phyloP scores from a whole-genome alignment of 1,140 invertebrate species.

The Bathynomus jamesi region DNA sequence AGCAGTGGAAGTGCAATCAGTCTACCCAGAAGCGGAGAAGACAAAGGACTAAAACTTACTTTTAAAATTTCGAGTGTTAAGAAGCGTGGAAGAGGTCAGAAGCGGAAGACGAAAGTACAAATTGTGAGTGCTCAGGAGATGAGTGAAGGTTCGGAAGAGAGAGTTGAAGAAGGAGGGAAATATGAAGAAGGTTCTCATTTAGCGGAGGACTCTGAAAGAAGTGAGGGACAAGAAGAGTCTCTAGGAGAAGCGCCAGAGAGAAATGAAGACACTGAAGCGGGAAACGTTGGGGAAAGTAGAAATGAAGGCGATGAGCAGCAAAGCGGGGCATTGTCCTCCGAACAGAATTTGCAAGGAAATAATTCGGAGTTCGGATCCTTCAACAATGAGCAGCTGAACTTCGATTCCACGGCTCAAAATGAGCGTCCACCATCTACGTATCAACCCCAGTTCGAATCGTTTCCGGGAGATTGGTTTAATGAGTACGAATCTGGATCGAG shows the following conservation, averaged over 20 bases:
- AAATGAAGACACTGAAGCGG: neutral
- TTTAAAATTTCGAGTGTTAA: neutral
- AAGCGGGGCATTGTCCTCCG: neutral
- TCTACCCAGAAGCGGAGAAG: neutral
- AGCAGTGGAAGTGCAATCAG: neutral
- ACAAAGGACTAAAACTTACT: neutral
- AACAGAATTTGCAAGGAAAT: neutral
- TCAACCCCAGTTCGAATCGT: conserved; percentile 36
- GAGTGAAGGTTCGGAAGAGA: conserved; percentile 9
- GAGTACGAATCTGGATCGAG: conserved; percentile 34
- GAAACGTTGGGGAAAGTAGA: conserved; percentile 1
- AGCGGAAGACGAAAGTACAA: neutral
- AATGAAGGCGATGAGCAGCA: neutral
- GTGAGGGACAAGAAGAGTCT: neutral
- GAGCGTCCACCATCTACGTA: conserved; percentile 23
- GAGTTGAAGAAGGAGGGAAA: conserved; percentile 5
- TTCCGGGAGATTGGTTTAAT: conserved; percentile 31
- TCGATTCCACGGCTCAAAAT: neutral
- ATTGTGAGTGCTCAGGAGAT: neutral
- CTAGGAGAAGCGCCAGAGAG: neutral
- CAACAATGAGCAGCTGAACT: conserved; percentile 14
- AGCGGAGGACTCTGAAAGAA: conserved; percentile 6
- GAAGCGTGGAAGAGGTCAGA: neutral
- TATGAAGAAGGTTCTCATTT: neutral
- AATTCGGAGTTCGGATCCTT: neutral